Evolutionary conservation across 2,113 vertebrate species (phyloP), one percentile per base, ranked within the genome.

Genomic region (Tragelaphus scriptus): DNA sequence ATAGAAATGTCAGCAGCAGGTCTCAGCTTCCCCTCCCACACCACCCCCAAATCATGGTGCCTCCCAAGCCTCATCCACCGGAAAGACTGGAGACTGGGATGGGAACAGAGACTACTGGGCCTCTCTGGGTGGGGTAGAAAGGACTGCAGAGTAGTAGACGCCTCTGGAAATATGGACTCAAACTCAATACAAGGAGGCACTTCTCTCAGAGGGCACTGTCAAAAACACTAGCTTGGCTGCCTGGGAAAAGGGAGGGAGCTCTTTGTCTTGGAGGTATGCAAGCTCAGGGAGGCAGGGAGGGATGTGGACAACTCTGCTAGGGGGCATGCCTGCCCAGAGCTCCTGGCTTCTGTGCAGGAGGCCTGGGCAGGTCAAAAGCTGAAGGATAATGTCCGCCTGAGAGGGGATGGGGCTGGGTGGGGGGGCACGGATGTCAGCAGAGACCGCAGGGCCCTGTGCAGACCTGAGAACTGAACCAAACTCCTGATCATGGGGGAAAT

Each of bases 141-240:
- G 79, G 23, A 40, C 15, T 23, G 49, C 12, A 11, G n/a, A 84
- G 32, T 84, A 44, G 44, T 90, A 88, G 75, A 95, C 92, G 25
- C 63, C 92, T 97, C 97, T 96, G 49, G 87, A 97, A 97, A 92
- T 12, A 65, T 55, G 88, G n/a, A 84, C 56, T 93, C 71, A 28
- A 84, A 11, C 28, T 92, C 63, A 80, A 65, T 47, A 91, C 23
- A 61, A 91, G 80, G 85, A 92, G 93, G 80, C 23, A 30, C n/a
- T 71, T 85, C 51, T 95, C 44, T 84, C 61, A 80, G 36, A 84
- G 56, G 84, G 26, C 30, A 23, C 40, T 75, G 28, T 88, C 95
- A 81, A 28, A 71, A 88, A 94, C 58, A 81, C 58, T 81, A 91
- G n/a, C 55, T 40, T 91, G 61, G 36, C 61, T 85, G 26, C 88